phyloP scores from a whole-genome alignment of 92 coral and sea anemone species.

The Zoanthus gigantus region DNA sequence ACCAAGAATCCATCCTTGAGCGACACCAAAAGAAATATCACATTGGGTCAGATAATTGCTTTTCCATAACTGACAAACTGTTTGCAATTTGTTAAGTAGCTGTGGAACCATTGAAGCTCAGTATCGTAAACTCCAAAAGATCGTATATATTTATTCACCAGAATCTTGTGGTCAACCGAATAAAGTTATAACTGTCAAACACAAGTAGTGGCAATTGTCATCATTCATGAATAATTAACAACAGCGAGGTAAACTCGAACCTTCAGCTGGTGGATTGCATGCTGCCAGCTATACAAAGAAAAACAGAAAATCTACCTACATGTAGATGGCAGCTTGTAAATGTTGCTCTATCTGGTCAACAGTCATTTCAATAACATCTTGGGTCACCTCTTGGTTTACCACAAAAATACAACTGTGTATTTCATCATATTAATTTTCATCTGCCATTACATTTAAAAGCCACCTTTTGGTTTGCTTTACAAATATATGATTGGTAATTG shows the following conservation, averaged over 20 bases:
- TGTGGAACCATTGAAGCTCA: too few relatives aligned
- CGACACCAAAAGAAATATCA: too few relatives aligned
- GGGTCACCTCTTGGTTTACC: conserved; percentile 15
- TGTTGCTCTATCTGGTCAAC: conserved; percentile 13
- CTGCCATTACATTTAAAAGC: conserved; percentile 10
- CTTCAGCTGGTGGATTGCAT: conserved; percentile 22
- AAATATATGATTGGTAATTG: neutral
- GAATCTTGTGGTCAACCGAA: neutral
- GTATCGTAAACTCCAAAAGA: too few relatives aligned
- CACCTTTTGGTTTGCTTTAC: neutral
- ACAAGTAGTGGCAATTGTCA: neutral
- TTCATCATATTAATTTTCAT: neutral
- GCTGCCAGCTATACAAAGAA: conserved; percentile 22
- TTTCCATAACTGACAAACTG: too few relatives aligned
- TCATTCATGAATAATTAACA: conserved; percentile 1
- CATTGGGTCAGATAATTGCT: too few relatives aligned
- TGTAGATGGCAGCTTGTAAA: conserved; percentile 9
- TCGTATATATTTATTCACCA: too few relatives aligned
- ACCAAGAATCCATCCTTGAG: too few relatives aligned
- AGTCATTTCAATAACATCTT: conserved; percentile 7
- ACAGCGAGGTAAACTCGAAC: conserved; percentile 8
- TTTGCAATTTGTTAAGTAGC: too few relatives aligned
- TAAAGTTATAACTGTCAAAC: conserved; percentile 1
- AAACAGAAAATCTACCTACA: conserved; percentile 13
- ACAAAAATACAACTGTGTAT: conserved; percentile 8